Conservation (phyloP, 2,113 vertebrate species). For the Thalassoma bifasciatum region DNA sequence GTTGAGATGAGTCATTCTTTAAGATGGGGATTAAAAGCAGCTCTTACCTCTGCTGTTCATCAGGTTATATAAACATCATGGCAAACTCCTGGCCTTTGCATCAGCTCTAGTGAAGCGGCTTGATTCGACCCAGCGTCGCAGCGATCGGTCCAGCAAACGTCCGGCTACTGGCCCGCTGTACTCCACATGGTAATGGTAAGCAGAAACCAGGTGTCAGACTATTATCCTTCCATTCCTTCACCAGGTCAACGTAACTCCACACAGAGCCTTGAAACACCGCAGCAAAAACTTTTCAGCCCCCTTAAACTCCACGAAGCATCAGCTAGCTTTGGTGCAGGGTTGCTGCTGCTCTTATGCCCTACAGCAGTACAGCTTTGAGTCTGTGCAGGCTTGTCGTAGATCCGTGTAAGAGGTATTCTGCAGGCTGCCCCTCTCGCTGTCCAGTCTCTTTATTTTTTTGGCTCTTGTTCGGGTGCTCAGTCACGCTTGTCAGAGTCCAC, state of each 20-base stretch:
- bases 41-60: constrained; percentile 78
- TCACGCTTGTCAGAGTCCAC: constrained; percentile 54
- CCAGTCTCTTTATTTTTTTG: constrained; percentile 8
- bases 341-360: constrained; percentile 30
- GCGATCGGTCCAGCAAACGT: constrained; percentile 45
- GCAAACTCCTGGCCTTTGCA: constrained; percentile 67
- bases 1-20: background rate
- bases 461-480: constrained; percentile 41
- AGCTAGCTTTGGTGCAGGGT: constrained; percentile 38
- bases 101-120: constrained; percentile 58
- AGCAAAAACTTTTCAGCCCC: constrained; percentile 6
- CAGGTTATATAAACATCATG: constrained; percentile 79
- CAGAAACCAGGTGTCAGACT: constrained; percentile 57
- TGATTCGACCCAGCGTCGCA: constrained; percentile 2
- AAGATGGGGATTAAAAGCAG: background rate
- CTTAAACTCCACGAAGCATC: constrained; percentile 43
- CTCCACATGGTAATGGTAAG: constrained; percentile 62
- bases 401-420: constrained; percentile 25
- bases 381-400: constrained; percentile 45
- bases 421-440: constrained; percentile 16
- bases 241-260: constrained; percentile 58
- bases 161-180: constrained; percentile 48
- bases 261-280: constrained; percentile 15
- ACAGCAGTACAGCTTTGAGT: constrained; percentile 41
- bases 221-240: constrained; percentile 62